Evolutionary conservation across 1,140 invertebrate species (phyloP).

Genomic region (Drosophila burlai): DNA sequence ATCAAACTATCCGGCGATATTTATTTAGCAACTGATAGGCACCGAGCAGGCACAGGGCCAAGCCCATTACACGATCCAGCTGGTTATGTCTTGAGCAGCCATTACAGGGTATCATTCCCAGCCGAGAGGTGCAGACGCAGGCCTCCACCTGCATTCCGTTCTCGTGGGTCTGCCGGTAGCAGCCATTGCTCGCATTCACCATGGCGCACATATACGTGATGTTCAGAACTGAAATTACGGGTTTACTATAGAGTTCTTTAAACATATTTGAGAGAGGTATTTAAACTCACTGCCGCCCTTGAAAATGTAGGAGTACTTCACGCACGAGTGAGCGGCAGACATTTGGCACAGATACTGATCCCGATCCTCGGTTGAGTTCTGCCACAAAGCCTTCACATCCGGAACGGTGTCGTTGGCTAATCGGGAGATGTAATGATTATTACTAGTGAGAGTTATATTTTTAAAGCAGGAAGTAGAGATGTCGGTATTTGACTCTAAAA

Average conservation of each 20-base stretch:
- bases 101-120: slow-evolving; percentile 77
- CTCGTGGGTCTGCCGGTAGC: slow-evolving; percentile 64
- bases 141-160: slow-evolving; percentile 76
- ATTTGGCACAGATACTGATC: slow-evolving; percentile 69
- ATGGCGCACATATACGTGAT: slow-evolving; percentile 83
- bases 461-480: no score
- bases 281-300: slow-evolving; percentile 71
- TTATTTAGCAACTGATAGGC: slow-evolving; percentile 59
- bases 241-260: no score
- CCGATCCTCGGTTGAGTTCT: slow-evolving; percentile 49
- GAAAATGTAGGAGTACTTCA: slow-evolving; percentile 81
- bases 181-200: slow-evolving; percentile 70
- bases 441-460: no score
- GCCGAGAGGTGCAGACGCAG: slow-evolving; percentile 71
- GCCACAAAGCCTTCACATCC: slow-evolving; percentile 71
- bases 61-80: slow-evolving; percentile 22
- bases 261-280: not conserved
- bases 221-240: slow-evolving; percentile 64
- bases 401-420: slow-evolving; percentile 73
- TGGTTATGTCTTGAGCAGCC: not conserved
- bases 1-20: slow-evolving; percentile 30
- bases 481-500: no score
- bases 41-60: slow-evolving; percentile 26
- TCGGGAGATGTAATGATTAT: not conserved
- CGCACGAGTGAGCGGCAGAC: slow-evolving; percentile 64